phyloP scores from a whole-genome alignment of 2,888 invertebrate species.

The Polyploca ridens region DNA sequence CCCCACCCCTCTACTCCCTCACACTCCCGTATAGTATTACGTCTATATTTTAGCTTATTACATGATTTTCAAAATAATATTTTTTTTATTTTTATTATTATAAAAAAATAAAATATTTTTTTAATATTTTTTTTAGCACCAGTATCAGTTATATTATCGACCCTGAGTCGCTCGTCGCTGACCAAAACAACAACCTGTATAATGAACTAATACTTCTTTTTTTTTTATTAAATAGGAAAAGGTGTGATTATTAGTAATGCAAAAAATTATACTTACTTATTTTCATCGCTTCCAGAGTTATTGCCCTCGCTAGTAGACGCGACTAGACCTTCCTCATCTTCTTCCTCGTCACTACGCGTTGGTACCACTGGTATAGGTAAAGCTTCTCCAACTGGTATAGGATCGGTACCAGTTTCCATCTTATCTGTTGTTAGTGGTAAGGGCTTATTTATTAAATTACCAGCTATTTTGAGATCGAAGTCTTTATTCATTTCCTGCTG shows the following conservation, averaged over 20 bases:
- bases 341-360: constrained; percentile 84
- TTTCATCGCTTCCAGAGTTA: constrained; percentile 93
- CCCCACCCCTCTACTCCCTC: too few species aligned
- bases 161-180: too few species aligned
- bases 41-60: too few species aligned
- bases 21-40: too few species aligned
- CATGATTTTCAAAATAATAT: too few species aligned
- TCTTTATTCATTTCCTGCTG: constrained; percentile 78
- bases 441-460: constrained; percentile 84
- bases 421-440: constrained; percentile 57
- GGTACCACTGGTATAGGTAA: constrained; percentile 89
- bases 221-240: not conserved
- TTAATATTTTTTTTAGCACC: too few species aligned
- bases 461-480: constrained; percentile 82
- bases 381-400: constrained; percentile 84
- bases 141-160: too few species aligned
- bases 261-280: constrained; percentile 80
- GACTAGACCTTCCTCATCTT: constrained; percentile 92
- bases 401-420: constrained; percentile 74
- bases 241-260: not conserved
- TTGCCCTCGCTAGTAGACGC: constrained; percentile 93
- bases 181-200: too few species aligned
- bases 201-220: too few species aligned
- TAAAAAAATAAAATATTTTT: too few species aligned
- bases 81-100: too few species aligned